Evolutionary conservation across 2,888 invertebrate genomes (phyloP).

Genomic region (Zygogramma bicolorata): DNA sequence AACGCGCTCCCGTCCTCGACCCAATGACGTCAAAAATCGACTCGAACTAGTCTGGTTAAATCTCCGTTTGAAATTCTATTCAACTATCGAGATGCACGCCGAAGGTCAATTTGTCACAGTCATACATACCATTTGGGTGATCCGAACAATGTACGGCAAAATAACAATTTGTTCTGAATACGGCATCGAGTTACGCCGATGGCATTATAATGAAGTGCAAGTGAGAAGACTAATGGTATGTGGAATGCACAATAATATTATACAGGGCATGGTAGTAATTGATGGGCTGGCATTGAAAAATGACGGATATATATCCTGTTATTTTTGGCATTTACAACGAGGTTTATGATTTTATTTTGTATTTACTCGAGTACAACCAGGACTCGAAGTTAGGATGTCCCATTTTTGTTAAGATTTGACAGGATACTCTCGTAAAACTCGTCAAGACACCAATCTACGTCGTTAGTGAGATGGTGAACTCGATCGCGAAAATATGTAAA

Average conservation of each 20-base stretch:
- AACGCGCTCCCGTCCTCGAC: no score
- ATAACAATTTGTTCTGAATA: constrained; percentile 14
- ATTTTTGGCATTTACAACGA: no score
- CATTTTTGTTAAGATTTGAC: no score
- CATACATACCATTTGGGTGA: neutral
- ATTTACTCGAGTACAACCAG: no score
- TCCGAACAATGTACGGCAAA: neutral
- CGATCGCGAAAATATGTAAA: no score
- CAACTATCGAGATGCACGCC: neutral
- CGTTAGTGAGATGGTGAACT: no score
- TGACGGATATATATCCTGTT: neutral
- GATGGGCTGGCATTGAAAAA: neutral
- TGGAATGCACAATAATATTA: neutral
- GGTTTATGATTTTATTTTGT: no score
- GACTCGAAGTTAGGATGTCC: no score
- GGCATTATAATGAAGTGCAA: constrained; percentile 21
- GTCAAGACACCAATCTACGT: no score
- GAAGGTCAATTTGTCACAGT: neutral
- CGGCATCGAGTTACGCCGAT: constrained; percentile 3
- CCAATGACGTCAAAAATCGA: neutral
- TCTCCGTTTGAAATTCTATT: neutral
- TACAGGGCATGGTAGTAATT: neutral
- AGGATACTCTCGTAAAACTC: no score
- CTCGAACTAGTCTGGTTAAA: neutral
- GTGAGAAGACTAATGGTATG: neutral